Conservation (phyloP, 2,888 invertebrate genomes). For the Papilio protenor region DNA sequence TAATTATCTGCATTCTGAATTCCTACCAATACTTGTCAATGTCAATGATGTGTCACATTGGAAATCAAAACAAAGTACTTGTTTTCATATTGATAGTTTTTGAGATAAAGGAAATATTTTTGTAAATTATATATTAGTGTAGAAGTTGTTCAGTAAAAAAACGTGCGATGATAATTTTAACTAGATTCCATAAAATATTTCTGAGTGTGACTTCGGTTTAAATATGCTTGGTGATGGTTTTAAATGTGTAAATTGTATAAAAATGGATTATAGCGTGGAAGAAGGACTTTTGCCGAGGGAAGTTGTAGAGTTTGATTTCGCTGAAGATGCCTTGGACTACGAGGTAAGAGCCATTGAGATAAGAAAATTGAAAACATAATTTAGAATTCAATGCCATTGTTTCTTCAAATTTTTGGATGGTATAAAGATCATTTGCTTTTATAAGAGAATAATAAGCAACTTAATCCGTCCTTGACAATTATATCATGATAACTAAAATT, state of each 20-base stretch:
- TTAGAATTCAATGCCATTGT: background rate
- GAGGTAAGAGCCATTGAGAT: slow-evolving; percentile 68
- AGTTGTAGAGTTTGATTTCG: slow-evolving; percentile 75
- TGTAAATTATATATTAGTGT: background rate
- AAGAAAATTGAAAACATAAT: background rate
- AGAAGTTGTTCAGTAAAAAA: background rate
- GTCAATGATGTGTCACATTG: slow-evolving; percentile 7
- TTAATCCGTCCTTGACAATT: background rate
- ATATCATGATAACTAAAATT: background rate
- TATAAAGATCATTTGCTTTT: background rate
- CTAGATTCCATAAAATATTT: background rate
- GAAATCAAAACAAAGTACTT: slow-evolving; percentile 14
- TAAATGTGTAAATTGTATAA: slow-evolving; percentile 71
- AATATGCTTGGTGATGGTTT: slow-evolving; percentile 50
- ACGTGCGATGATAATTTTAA: slow-evolving; percentile 8
- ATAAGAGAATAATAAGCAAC: background rate
- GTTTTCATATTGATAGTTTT: background rate
- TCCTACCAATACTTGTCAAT: background rate
- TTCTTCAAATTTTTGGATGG: background rate
- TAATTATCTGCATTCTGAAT: background rate
- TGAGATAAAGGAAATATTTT: background rate
- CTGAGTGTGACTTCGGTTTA: slow-evolving; percentile 14
- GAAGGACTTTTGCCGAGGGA: slow-evolving; percentile 73
- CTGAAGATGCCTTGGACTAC: slow-evolving; percentile 79
- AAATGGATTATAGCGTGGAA: slow-evolving; percentile 73